Evolutionary conservation across 2,888 invertebrate species (phyloP).

Genomic region (Cataglyphis albicans): DNA sequence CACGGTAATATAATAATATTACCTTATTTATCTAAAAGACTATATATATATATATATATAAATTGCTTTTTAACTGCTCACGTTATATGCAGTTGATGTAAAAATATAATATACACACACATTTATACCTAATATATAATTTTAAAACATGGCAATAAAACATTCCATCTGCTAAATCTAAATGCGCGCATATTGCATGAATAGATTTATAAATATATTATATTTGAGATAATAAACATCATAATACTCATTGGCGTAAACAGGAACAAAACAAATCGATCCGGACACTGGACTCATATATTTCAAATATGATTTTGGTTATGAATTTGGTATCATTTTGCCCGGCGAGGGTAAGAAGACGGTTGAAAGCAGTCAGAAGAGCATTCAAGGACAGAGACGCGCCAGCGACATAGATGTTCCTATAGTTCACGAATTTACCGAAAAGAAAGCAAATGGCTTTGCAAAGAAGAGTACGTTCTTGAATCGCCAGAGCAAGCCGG

Average conservation of each 20-base stretch:
- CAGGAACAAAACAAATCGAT: slow-evolving; percentile 92
- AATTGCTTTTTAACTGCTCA: neutral
- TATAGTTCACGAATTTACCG: slow-evolving; percentile 89
- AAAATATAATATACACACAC: slow-evolving; percentile 27
- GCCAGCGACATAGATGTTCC: slow-evolving; percentile 89
- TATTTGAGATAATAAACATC: neutral
- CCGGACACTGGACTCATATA: slow-evolving; percentile 92
- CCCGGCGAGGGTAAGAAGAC: slow-evolving; percentile 88
- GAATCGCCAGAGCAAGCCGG: slow-evolving; percentile 65
- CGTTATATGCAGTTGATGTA: neutral
- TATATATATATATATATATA: neutral
- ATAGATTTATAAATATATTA: slow-evolving; percentile 12
- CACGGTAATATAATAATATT: slow-evolving; percentile 87
- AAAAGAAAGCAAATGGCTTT: slow-evolving; percentile 83
- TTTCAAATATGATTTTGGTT: slow-evolving; percentile 94
- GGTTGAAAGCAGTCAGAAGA: slow-evolving; percentile 84
- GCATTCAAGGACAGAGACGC: slow-evolving; percentile 87
- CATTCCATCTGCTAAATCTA: slow-evolving; percentile 2
- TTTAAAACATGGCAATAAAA: neutral
- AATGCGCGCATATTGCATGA: slow-evolving; percentile 13
- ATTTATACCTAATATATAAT: neutral
- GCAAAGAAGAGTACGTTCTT: slow-evolving; percentile 68
- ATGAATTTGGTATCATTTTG: slow-evolving; percentile 91
- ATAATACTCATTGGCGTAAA: slow-evolving; percentile 37
- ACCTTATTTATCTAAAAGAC: slow-evolving; percentile 12